phyloP scores from a whole-genome alignment of 2,888 invertebrate genomes.

The Gerosis bhagava region DNA sequence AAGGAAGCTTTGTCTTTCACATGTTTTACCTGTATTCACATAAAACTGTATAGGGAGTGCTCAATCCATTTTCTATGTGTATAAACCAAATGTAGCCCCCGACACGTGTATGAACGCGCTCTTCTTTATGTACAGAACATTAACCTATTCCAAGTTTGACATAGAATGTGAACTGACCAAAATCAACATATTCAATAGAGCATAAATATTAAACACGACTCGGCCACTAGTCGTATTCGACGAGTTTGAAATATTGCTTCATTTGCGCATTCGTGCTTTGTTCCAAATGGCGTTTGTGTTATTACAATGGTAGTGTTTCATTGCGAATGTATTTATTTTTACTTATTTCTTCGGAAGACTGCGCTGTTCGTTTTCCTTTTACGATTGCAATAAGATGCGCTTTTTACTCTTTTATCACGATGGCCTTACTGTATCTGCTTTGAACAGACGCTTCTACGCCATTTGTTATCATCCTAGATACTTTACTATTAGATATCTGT shows the following conservation, averaged over 20 bases:
- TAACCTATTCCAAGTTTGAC: slow-evolving; percentile 6
- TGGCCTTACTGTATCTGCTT: neutral
- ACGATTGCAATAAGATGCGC: slow-evolving; percentile 12
- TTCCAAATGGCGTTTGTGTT: slow-evolving; percentile 9
- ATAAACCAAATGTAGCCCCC: too few species aligned
- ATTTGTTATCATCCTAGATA: too few species aligned
- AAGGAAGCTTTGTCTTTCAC: too few species aligned
- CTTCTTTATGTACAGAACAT: neutral
- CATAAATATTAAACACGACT: slow-evolving; percentile 8
- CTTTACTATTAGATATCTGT: too few species aligned
- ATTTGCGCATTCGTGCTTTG: slow-evolving; percentile 18
- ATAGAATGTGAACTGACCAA: slow-evolving; percentile 6
- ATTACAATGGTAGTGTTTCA: slow-evolving; percentile 13
- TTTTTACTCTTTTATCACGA: slow-evolving; percentile 11
- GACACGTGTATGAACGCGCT: too few species aligned
- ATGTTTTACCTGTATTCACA: too few species aligned
- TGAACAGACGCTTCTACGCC: neutral
- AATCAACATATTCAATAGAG: slow-evolving; percentile 19
- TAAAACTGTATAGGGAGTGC: too few species aligned
- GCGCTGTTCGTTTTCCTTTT: slow-evolving; percentile 2
- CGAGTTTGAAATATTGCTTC: slow-evolving; percentile 14
- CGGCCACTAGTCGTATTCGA: slow-evolving; percentile 4
- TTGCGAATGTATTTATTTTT: slow-evolving; percentile 7
- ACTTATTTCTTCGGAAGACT: slow-evolving; percentile 8
- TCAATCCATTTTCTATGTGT: too few species aligned